Evolutionary conservation across 2,888 invertebrate genomes (phyloP).

Genomic region (Cotesia congregata): DNA sequence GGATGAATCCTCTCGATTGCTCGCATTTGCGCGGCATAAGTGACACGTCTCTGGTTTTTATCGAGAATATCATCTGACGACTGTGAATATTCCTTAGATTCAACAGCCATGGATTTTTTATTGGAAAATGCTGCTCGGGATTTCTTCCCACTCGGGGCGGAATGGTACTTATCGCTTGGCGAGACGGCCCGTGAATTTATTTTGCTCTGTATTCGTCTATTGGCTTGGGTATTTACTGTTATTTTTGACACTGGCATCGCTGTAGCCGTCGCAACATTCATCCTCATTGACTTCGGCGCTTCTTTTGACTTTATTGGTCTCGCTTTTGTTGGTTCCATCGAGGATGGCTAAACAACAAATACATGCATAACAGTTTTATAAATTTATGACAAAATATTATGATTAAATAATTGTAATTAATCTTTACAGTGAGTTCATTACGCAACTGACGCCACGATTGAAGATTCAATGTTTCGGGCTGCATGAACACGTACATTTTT

Average conservation of each 20-base stretch:
- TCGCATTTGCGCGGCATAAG: slow-evolving; percentile 38
- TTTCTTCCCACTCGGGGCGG: neutral
- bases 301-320: slow-evolving; percentile 7
- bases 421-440: slow-evolving; percentile 70
- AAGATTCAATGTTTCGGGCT: slow-evolving; percentile 78
- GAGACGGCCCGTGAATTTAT: neutral
- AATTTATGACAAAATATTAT: too few species aligned
- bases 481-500: slow-evolving; percentile 73
- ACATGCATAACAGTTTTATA: neutral
- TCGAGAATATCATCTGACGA: slow-evolving; percentile 42
- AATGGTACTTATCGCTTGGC: slow-evolving; percentile 13
- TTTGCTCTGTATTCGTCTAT: neutral
- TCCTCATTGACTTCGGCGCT: neutral
- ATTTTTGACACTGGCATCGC: neutral
- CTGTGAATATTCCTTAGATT: slow-evolving; percentile 8
- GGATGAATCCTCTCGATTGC: slow-evolving; percentile 74
- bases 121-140: neutral
- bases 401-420: slow-evolving; percentile 21
- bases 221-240: neutral
- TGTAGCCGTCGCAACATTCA: neutral
- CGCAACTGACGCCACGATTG: slow-evolving; percentile 79
- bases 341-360: slow-evolving; percentile 3
- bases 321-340: neutral
- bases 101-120: neutral
- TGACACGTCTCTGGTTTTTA: slow-evolving; percentile 32